Evolutionary conservation across 1,140 invertebrate genomes (phyloP), one percentile per base, ranked within the genome.

Genomic region (Kradibia gibbosae): DNA sequence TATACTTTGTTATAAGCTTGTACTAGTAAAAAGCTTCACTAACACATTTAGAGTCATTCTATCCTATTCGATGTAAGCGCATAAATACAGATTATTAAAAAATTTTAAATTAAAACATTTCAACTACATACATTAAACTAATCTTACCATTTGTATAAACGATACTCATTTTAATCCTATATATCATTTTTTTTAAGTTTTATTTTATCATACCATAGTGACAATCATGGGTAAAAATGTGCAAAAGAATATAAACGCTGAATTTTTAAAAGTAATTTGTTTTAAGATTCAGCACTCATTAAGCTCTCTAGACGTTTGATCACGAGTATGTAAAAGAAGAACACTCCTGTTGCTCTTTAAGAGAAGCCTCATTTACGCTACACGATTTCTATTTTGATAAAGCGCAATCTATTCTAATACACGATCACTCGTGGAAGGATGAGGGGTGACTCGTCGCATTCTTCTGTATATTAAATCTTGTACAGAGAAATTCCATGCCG

Each of bases 371-470:
- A 65, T 65, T 65, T 65, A 65, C 60, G 60, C 22, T 36, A 65
- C 31, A 34, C 60, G 60, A 65, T 65, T 65, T 65, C 60, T 65
- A 65, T 65, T 36, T 65, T 36, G 60, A 65, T 65, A 65, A 65
- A 15, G 8, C 31, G 15, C 36, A 65, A 65, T 65, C 60, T 36
- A 65, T 17, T 36, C 60, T 65, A 65, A 65, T 65, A 34, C 60
- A 1, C 4, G 22, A 28, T 57, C 3, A 20, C 36, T 36, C 15
- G 31, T 36, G 31, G 36, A 36, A 65, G 60, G 31, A 36, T 3
- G 28, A 65, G 60, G 60, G 3, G 15, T 65, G 60, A 65, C 60
- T 65, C 60, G 31, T 36, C 60, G 60, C 31, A 65, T 65, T 65
- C 60, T 65, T 65, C 31, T 65, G 22, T 4, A 15, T 65, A 65